Evolutionary conservation across 1,140 invertebrate species (phyloP).

Genomic region (Nautilus pompilius): DNA sequence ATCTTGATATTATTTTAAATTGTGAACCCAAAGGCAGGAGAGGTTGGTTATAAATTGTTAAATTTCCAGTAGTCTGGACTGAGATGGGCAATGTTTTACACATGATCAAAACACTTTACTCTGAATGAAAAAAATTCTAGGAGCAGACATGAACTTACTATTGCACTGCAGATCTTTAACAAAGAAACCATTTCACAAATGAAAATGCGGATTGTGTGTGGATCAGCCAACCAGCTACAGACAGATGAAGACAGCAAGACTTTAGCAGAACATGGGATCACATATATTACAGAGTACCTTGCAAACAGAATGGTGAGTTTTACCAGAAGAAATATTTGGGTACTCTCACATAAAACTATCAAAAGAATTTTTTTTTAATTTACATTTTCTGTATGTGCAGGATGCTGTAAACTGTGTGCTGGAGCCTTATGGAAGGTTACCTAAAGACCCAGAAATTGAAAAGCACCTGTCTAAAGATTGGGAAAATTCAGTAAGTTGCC

Average conservation of each 20-base stretch:
- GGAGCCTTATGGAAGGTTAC: conserved; percentile 27
- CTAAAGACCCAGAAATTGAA: conserved; percentile 22
- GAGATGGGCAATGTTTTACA: background rate
- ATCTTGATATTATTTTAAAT: too few species aligned
- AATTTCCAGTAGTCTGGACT: background rate
- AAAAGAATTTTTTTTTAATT: too few species aligned
- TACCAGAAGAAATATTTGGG: too few species aligned
- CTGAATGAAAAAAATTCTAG: too few species aligned
- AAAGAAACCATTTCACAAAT: conserved; percentile 24
- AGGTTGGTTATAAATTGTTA: background rate
- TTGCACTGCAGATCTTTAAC: conserved; percentile 10
- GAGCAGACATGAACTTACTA: background rate
- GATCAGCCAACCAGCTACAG: conserved; percentile 27
- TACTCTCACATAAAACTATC: too few species aligned
- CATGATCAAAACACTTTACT: too few species aligned
- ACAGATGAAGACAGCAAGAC: conserved; percentile 17
- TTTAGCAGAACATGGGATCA: conserved; percentile 22
- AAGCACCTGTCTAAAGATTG: conserved; percentile 28
- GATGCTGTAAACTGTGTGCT: conserved; percentile 25
- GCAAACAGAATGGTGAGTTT: conserved; percentile 35
- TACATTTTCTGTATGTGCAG: conserved; percentile 14
- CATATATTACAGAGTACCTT: conserved; percentile 31
- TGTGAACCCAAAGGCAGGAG: conserved; percentile 5
- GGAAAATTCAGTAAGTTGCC: conserved; percentile 37
- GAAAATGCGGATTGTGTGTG: conserved; percentile 34